phyloP scores from a whole-genome alignment of 1,140 invertebrate species.

The Tenebrio molitor region DNA sequence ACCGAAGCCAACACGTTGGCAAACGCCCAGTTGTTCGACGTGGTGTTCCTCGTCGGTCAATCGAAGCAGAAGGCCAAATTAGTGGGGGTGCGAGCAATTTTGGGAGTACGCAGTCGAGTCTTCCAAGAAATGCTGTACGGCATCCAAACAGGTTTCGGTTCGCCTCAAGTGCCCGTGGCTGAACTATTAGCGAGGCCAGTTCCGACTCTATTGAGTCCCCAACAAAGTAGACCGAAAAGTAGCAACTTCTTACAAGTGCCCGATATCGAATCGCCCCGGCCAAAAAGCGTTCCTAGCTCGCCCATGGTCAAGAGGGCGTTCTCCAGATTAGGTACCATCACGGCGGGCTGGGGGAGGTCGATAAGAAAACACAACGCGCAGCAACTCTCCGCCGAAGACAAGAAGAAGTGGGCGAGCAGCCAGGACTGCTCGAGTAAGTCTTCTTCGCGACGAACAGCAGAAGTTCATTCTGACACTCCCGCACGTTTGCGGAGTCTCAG shows the following conservation, averaged over 20 bases:
- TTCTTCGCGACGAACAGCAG: no score
- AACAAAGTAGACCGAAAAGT: slow-evolving; percentile 84
- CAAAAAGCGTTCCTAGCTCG: slow-evolving; percentile 93
- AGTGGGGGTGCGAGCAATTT: slow-evolving; percentile 90
- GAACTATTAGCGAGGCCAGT: slow-evolving; percentile 88
- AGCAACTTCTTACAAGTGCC: slow-evolving; percentile 88
- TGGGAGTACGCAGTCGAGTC: slow-evolving; percentile 87
- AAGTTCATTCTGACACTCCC: no score
- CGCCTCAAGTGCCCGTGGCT: slow-evolving; percentile 91
- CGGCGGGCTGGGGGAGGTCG: slow-evolving; percentile 89
- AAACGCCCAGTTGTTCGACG: slow-evolving; percentile 89
- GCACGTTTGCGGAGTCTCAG: no score
- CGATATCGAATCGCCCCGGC: slow-evolving; percentile 72
- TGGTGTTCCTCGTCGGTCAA: slow-evolving; percentile 91
- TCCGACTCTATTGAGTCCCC: slow-evolving; percentile 84
- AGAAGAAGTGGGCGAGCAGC: slow-evolving; percentile 92
- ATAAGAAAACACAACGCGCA: slow-evolving; percentile 80
- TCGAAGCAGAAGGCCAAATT: slow-evolving; percentile 90
- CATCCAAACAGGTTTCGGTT: slow-evolving; percentile 94
- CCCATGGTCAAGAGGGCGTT: slow-evolving; percentile 96
- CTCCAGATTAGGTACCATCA: slow-evolving; percentile 88
- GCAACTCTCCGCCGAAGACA: slow-evolving; percentile 84
- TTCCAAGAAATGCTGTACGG: slow-evolving; percentile 97
- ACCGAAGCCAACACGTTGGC: slow-evolving; percentile 77
- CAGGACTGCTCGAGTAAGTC: slow-evolving; percentile 89